Evolutionary conservation across 2,113 vertebrate genomes (phyloP).

Genomic region (Camarhynchus parvulus): DNA sequence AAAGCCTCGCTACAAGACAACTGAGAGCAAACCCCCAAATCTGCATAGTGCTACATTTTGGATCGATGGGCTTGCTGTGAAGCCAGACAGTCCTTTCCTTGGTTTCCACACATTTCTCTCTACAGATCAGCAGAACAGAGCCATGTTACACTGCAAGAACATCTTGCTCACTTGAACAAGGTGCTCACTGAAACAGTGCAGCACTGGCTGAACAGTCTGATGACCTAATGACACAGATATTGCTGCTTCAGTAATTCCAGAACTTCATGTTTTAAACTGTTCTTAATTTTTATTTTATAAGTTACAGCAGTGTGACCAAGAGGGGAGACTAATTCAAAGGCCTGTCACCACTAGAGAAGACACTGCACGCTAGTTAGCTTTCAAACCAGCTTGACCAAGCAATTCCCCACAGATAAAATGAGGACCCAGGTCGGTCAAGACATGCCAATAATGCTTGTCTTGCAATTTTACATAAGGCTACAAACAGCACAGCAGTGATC

Average conservation of each 20-base stretch:
- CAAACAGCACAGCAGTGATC: not conserved
- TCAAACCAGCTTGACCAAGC: not conserved
- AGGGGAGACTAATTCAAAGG: not conserved
- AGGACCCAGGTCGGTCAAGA: fast-evolving
- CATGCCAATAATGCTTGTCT: not conserved
- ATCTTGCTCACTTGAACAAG: not conserved
- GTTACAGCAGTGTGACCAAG: not conserved
- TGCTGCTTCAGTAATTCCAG: not conserved
- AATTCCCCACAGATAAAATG: not conserved
- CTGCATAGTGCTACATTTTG: not conserved
- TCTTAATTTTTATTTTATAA: not conserved
- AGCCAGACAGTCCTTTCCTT: not conserved
- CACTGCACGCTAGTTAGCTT: not conserved
- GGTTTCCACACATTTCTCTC: not conserved
- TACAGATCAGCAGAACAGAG: not conserved
- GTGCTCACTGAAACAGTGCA: not conserved
- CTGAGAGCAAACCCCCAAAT: not conserved
- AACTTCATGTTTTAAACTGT: not conserved
- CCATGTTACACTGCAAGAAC: not conserved
- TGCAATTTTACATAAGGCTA: not conserved
- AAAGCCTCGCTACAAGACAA: not conserved
- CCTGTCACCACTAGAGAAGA: not conserved
- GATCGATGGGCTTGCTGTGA: not conserved
- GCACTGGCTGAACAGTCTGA: not conserved
- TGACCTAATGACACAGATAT: not conserved